Conservation (phyloP, 2,113 vertebrate species). For the Pardalotus punctatus region DNA sequence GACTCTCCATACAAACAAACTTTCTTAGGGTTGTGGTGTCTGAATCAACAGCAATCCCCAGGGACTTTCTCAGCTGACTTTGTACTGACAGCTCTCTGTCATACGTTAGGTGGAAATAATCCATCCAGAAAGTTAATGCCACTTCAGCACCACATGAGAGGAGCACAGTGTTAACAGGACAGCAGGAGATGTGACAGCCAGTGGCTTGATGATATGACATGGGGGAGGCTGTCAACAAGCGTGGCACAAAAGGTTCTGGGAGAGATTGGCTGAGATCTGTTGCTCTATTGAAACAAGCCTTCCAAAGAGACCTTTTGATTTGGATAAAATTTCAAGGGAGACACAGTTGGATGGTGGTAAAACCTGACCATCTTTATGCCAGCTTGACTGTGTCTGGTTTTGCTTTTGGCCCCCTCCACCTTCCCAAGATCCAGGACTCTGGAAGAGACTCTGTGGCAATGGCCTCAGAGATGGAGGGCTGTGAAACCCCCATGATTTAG, state of each 20-base stretch:
- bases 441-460: not conserved
- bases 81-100: not conserved
- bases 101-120: not conserved
- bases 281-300: not conserved
- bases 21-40: not conserved
- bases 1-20: not conserved
- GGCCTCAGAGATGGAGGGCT: not conserved
- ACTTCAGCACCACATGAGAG: not conserved
- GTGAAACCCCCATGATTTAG: rapidly evolving
- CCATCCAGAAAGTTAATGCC: not conserved
- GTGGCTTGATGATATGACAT: not conserved
- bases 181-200: not conserved
- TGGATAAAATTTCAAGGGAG: not conserved
- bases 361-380: not conserved
- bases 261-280: not conserved
- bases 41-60: not conserved
- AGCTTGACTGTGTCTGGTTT: not conserved
- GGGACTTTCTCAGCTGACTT: not conserved
- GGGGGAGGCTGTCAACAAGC: not conserved
- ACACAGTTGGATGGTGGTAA: not conserved
- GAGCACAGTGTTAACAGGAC: not conserved
- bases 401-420: not conserved
- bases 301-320: not conserved
- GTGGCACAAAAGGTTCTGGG: not conserved
- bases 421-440: not conserved